These are phyloP conservation scores for Aplysina aerophoba DNA, from an alignment of 37 sponge, comb jelly and placozoan genomes.

Conservation along the genomic window DNA sequence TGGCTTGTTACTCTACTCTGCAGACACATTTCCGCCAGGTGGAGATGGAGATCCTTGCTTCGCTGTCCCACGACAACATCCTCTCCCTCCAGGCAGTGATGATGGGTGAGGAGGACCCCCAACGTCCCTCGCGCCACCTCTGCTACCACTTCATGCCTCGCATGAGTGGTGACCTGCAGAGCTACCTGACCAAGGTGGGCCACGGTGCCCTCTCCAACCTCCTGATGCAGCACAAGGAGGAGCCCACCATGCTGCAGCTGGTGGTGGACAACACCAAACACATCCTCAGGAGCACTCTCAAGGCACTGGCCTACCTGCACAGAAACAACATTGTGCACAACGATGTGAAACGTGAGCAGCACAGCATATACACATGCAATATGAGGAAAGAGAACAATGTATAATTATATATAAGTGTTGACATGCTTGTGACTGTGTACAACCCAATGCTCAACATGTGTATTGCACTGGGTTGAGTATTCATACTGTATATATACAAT, in stretches of 20 bases:
- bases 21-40: conserved; percentile 43
- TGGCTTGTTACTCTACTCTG: too few relatives aligned
- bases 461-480: too few relatives aligned
- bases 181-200: conserved; percentile 20
- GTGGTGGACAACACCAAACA: conserved; percentile 37
- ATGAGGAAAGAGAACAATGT: too few relatives aligned
- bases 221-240: conserved; percentile 8
- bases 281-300: conserved; percentile 22
- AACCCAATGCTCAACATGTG: too few relatives aligned
- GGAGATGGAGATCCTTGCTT: conserved; percentile 38
- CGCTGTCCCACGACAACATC: conserved; percentile 49
- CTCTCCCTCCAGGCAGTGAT: conserved; percentile 45
- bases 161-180: conserved; percentile 31
- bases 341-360: conserved; percentile 48
- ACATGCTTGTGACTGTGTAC: too few relatives aligned
- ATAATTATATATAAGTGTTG: too few relatives aligned
- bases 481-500: too few relatives aligned
- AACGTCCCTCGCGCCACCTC: conserved; percentile 24
- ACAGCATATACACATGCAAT: too few relatives aligned
- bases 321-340: conserved; percentile 34
- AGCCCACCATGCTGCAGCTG: conserved; percentile 24
- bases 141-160: conserved; percentile 60
- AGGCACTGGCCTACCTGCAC: conserved; percentile 39
- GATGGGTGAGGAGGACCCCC: conserved; percentile 51
- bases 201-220: conserved; percentile 28